Percentiles rank a stretch among this genome's conserved stretches.
phyloP scores from a whole-genome alignment of 2,888 invertebrate species.

The Cepaea hortensis region DNA sequence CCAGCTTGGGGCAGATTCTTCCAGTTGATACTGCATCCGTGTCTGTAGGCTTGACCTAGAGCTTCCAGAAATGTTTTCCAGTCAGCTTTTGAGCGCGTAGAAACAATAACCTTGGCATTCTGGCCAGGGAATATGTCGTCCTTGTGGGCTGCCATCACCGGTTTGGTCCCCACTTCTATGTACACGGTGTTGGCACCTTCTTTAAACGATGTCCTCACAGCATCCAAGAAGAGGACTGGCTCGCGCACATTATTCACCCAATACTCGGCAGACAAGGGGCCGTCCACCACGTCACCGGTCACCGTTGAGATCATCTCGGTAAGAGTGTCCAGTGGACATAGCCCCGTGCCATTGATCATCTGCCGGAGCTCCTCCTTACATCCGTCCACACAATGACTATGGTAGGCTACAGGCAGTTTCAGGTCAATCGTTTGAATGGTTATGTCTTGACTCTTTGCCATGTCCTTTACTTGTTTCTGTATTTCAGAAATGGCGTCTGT shows the following conservation, averaged over 20 bases:
- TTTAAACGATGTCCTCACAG: conserved; percentile 47
- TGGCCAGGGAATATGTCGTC: conserved; percentile 51
- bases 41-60: conserved; percentile 47
- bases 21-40: conserved; percentile 51
- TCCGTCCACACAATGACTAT: conserved; percentile 58
- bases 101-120: conserved; percentile 40
- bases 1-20: conserved; percentile 38
- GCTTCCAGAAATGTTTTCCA: conserved; percentile 42
- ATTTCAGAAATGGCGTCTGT: conserved; percentile 48
- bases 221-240: conserved; percentile 59
- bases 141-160: conserved; percentile 57
- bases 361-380: conserved; percentile 51
- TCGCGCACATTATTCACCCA: conserved; percentile 62
- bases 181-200: conserved; percentile 52
- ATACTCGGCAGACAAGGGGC: conserved; percentile 53
- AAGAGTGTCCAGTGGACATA: conserved; percentile 28
- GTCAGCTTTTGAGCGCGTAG: conserved; percentile 50
- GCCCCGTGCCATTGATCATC: conserved; percentile 45
- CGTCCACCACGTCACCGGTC: conserved; percentile 51
- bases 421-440: conserved; percentile 51
- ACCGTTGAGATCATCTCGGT: conserved; percentile 60
- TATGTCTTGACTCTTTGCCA: neutral
- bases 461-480: conserved; percentile 40
- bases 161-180: conserved; percentile 66
- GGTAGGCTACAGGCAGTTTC: conserved; percentile 61